These are phyloP conservation scores for Cherax destructor DNA, from an alignment of 1,140 invertebrate species.

Conservation along the genomic window DNA sequence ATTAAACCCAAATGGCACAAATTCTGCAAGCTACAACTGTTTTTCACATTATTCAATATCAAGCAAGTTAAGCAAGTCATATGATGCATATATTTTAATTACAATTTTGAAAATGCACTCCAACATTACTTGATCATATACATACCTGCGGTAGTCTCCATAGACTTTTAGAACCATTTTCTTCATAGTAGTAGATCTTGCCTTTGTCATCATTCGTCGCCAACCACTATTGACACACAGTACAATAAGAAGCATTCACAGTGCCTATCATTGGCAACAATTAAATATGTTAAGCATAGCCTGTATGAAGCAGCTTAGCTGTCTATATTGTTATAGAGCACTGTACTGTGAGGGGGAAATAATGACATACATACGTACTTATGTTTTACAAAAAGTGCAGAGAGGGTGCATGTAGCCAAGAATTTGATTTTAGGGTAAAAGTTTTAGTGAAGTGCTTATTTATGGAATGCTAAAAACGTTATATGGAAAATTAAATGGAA, in stretches of 20 bases:
- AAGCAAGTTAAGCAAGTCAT: too few relatives aligned
- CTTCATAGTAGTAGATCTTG: constrained; percentile 81
- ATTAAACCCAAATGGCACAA: too few relatives aligned
- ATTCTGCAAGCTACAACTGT: too few relatives aligned
- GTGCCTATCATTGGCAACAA: not conserved
- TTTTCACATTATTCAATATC: too few relatives aligned
- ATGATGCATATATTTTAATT: not conserved
- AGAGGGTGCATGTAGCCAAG: too few relatives aligned
- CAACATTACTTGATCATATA: not conserved
- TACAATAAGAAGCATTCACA: not conserved
- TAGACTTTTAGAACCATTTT: constrained; percentile 80
- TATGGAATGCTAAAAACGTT: too few relatives aligned
- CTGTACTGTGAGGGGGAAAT: too few relatives aligned
- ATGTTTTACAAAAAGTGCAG: too few relatives aligned
- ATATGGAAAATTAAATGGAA: too few relatives aligned
- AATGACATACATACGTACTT: too few relatives aligned
- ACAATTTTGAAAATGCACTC: not conserved
- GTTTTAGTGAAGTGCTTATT: too few relatives aligned
- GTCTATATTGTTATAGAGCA: not conserved
- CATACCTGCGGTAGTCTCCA: constrained; percentile 79
- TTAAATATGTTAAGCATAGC: not conserved
- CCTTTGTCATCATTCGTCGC: constrained; percentile 79
- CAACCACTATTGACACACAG: constrained; percentile 78
- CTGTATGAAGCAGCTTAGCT: not conserved
- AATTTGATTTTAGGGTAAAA: too few relatives aligned